Evolutionary conservation across 2,888 invertebrate species (phyloP).

Genomic region (Sycophila texana): DNA sequence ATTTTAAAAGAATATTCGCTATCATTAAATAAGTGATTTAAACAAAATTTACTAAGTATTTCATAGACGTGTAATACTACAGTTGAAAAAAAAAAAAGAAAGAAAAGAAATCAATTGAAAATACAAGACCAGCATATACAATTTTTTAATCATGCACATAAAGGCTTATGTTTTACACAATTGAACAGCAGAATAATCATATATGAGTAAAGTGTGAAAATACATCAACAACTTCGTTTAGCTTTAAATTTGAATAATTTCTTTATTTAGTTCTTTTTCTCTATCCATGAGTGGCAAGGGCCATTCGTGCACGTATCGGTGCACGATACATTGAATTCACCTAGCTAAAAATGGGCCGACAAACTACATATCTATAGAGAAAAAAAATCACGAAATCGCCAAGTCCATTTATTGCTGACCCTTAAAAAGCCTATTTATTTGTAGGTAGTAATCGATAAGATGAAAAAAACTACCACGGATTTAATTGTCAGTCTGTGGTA

Average conservation of each 20-base stretch:
- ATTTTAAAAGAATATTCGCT: too few species aligned
- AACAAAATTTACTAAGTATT: too few species aligned
- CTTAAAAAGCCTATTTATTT: constrained; percentile 22
- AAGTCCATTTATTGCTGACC: constrained; percentile 24
- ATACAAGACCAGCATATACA: too few species aligned
- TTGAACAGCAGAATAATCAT: too few species aligned
- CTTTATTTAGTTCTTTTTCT: constrained; percentile 18
- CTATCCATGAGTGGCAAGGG: constrained; percentile 12
- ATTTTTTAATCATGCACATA: constrained; percentile 4
- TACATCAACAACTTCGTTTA: too few species aligned
- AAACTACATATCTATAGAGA: constrained; percentile 21
- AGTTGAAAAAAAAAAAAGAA: too few species aligned
- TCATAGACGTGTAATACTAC: too few species aligned
- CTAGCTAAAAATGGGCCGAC: constrained; percentile 21
- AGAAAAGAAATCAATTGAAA: too few species aligned
- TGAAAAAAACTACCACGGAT: constrained; percentile 35
- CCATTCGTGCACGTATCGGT: background rate
- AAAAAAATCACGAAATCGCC: constrained; percentile 24
- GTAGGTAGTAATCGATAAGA: constrained; percentile 35
- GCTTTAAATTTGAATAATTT: constrained; percentile 8
- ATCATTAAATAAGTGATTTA: too few species aligned
- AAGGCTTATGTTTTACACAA: background rate
- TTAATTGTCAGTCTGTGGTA: constrained; percentile 22
- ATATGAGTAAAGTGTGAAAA: too few species aligned
- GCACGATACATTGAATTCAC: constrained; percentile 8